Evolutionary conservation across 2,888 invertebrate genomes (phyloP), one percentile per base, ranked within the genome.

Genomic region (Hartigia nigra): DNA sequence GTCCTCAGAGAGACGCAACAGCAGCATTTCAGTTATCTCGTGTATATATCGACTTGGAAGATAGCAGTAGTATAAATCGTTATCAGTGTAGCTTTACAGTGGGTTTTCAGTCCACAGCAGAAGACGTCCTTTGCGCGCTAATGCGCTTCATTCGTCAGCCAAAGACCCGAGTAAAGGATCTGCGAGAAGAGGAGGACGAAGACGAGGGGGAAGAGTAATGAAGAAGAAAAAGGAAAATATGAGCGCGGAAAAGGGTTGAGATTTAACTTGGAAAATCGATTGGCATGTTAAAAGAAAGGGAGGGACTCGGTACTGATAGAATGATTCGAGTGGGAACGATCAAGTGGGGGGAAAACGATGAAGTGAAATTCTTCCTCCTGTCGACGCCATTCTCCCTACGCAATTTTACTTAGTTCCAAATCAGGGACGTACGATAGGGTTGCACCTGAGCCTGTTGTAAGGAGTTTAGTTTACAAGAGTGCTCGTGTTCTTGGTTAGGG

Each of bases 31-130:
- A 23, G 9, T 55, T 55, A 23, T 55, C 39, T 55, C 39, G 9
- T 55, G 39, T 23, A 55, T 23, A 55, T 5, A 23, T 55, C 39
- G 39, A 55, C 5, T 55, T 9, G 39, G 23, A 55, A 23, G 74
- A 78, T 75, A 76, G 74, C 75, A 77, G 82, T 80, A 79, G 80
- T 82, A 84, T 87, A 86, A 84, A 86, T 85, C 82, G 83, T 81
- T 81, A 78, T 76, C 36, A 72, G 34, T 76, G 77, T 74, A 32
- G 31, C 34, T 75, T 14, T 34, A 70, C 69, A 74, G 69, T 31
- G 31, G 34, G 39, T 77, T 55, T 23, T 23, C 23, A 55, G 14
- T 55, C 23, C 14, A 23, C 39, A 55, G 39, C 39, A 55, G 23
- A 23, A 79, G 76, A 77, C 74, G 78, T 81, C 78, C 37, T 37